phyloP scores from a whole-genome alignment of 2,888 invertebrate species.

The Pristionchus arcanus region DNA sequence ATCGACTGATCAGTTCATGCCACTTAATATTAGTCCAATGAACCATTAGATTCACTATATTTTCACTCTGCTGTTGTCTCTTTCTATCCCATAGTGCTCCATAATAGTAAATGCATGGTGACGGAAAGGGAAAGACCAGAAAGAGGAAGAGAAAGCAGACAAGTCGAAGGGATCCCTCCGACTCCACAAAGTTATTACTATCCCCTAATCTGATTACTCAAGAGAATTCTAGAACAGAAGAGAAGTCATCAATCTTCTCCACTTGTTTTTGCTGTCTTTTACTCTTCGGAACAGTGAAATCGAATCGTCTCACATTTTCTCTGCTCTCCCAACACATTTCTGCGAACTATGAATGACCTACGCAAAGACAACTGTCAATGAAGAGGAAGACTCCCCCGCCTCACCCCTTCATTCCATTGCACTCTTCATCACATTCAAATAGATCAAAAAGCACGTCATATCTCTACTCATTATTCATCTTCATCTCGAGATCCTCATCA shows the following conservation, averaged over 20 bases:
- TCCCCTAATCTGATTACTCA: neutral
- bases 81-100: constrained; percentile 41
- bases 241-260: constrained; percentile 32
- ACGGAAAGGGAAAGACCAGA: neutral
- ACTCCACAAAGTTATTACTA: neutral
- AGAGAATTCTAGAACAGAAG: neutral
- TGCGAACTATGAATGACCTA: constrained; percentile 27
- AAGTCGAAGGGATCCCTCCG: neutral
- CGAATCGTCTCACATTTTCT: neutral
- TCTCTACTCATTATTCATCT: neutral
- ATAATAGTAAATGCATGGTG: constrained; percentile 46
- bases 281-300: constrained; percentile 14
- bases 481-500: constrained; percentile 9
- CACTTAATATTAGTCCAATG: neutral
- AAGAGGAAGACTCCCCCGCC: neutral
- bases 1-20: too few species aligned
- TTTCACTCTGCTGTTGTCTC: neutral
- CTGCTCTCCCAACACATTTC: neutral
- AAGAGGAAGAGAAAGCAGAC: neutral
- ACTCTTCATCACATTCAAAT: neutral
- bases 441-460: neutral
- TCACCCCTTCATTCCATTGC: neutral
- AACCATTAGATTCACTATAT: neutral
- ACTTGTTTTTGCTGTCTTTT: constrained; percentile 39
- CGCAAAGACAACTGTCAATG: constrained; percentile 5